phyloP scores from a whole-genome alignment of 2,113 vertebrate genomes.

The Austrofundulus limnaeus region DNA sequence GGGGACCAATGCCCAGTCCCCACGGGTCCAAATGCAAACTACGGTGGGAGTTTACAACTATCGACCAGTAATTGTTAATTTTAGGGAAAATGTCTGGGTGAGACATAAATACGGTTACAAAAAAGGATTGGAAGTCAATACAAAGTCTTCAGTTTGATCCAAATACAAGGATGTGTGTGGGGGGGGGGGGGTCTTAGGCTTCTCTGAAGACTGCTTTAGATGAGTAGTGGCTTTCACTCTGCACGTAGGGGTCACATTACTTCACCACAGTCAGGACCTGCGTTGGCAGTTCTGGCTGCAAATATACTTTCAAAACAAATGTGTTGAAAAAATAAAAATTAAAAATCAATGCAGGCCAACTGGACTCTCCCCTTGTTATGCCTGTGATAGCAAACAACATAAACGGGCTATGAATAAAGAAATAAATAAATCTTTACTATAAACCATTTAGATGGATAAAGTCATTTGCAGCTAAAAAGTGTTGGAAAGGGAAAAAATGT shows the following conservation, averaged over 20 bases:
- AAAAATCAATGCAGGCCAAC: slow-evolving; percentile 5
- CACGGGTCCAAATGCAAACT: too few species aligned
- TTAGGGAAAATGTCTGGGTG: too few species aligned
- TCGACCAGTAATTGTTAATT: too few species aligned
- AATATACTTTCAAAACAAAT: slow-evolving; percentile 21
- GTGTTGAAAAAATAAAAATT: neutral
- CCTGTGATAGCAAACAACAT: neutral
- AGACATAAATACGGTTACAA: too few species aligned
- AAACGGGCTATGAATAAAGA: neutral
- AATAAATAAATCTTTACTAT: neutral
- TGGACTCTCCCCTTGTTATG: neutral
- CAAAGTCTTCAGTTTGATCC: too few species aligned
- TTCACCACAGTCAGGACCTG: slow-evolving; percentile 26
- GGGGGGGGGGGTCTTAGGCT: slow-evolving; percentile 39
- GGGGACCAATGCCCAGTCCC: too few species aligned
- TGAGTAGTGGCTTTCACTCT: slow-evolving; percentile 62
- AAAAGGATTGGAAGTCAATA: too few species aligned
- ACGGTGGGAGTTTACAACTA: too few species aligned
- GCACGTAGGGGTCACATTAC: slow-evolving; percentile 60
- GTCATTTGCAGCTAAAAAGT: neutral
- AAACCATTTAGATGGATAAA: slow-evolving; percentile 1
- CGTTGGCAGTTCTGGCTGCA: slow-evolving; percentile 17
- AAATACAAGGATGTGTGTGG: too few species aligned
- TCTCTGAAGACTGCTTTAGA: slow-evolving; percentile 55
- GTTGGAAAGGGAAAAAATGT: neutral